A percentile compares a stretch with the other conserved stretches of the same genome.
Conservation (phyloP, 2,797 vertebrate species). For the Lates japonicus region DNA sequence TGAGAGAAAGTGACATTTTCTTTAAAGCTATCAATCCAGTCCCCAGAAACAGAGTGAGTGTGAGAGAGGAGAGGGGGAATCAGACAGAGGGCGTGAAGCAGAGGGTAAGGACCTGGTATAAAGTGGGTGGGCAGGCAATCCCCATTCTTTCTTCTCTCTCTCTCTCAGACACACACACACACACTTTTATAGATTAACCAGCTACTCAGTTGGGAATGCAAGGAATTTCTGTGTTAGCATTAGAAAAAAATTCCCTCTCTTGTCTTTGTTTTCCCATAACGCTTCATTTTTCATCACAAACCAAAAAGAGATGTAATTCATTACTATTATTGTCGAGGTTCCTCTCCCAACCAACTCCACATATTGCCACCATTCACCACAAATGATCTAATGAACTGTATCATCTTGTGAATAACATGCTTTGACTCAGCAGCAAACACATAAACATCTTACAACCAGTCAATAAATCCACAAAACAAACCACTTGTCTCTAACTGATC, state of each 20-base stretch:
- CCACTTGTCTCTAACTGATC: slow-evolving; percentile 13
- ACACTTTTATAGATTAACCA: slow-evolving; percentile 85
- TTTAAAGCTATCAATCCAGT: not conserved
- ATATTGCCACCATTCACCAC: slow-evolving; percentile 10
- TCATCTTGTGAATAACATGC: slow-evolving; percentile 5
- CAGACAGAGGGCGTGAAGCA: slow-evolving; percentile 28
- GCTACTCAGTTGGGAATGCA: slow-evolving; percentile 88
- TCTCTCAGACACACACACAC: slow-evolving; percentile 31
- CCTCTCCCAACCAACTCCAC: not conserved
- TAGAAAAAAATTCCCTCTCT: slow-evolving; percentile 75
- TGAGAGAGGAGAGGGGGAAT: slow-evolving; percentile 23
- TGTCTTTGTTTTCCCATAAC: slow-evolving; percentile 30
- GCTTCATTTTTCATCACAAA: slow-evolving; percentile 22
- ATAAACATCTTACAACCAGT: slow-evolving; percentile 15
- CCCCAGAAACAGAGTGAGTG: slow-evolving; percentile 26
- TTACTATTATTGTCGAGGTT: slow-evolving; percentile 4
- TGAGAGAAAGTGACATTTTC: not conserved
- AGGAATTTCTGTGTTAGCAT: slow-evolving; percentile 92
- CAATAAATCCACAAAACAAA: slow-evolving; percentile 39
- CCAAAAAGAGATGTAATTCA: slow-evolving; percentile 23
- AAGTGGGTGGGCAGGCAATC: slow-evolving; percentile 69
- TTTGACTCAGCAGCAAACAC: slow-evolving; percentile 11
- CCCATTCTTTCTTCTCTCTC: slow-evolving; percentile 39
- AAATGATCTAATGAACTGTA: slow-evolving; percentile 3
- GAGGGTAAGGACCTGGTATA: slow-evolving; percentile 60